A percentile compares a stretch with the other conserved stretches of the same genome.
Conservation (phyloP, 92 coral and sea anemone species). For the Pocillopora grandis region DNA sequence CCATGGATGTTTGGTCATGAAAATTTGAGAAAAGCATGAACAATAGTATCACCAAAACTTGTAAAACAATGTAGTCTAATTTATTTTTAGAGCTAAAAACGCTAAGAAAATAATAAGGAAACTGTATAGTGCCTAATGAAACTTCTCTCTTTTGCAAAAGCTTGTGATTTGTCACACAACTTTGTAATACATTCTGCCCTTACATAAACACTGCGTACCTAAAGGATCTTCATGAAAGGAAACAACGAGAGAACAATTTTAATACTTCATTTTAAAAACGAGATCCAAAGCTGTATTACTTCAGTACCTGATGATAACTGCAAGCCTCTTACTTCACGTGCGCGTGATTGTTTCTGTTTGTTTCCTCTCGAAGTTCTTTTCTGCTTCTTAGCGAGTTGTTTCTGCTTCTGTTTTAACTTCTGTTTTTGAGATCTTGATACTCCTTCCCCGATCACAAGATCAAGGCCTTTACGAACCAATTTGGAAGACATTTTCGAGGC, state of each 20-base stretch:
- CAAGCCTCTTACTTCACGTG: conserved; percentile 16
- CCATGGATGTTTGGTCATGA: no score
- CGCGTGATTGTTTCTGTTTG: conserved; percentile 9
- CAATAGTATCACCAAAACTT: no score
- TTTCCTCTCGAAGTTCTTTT: conserved; percentile 27
- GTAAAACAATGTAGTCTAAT: not conserved
- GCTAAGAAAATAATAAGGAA: not conserved
- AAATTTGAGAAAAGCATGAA: no score
- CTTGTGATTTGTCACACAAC: not conserved
- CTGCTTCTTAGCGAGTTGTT: conserved; percentile 24
- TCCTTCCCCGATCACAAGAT: conserved; percentile 61
- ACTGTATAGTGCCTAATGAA: not conserved
- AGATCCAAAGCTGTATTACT: not conserved
- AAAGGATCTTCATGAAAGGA: not conserved
- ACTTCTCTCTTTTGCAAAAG: not conserved
- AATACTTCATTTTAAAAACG: not conserved
- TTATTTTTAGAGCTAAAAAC: not conserved
- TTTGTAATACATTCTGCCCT: not conserved
- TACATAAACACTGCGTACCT: not conserved
- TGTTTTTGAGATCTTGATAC: conserved; percentile 7
- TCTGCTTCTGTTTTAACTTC: conserved; percentile 24
- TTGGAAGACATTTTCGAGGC: conserved; percentile 76
- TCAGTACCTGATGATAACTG: conserved; percentile 24
- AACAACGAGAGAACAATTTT: no score
- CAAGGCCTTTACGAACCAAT: conserved; percentile 82